Evolutionary conservation across 2,888 invertebrate species (phyloP).

Genomic region (Mycalesis mineus): DNA sequence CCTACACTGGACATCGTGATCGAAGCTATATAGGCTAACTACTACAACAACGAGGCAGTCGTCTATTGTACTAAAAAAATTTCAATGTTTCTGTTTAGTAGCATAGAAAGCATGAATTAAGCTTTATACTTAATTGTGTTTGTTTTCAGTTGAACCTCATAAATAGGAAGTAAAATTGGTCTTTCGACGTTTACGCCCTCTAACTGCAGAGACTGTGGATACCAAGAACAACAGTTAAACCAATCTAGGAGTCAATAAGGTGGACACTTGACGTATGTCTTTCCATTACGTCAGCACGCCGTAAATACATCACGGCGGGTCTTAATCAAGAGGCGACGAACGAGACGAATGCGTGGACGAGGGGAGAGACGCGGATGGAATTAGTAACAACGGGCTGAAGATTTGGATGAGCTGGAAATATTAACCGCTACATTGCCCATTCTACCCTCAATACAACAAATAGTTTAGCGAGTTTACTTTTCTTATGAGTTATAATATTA

Average conservation of each 20-base stretch:
- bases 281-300: slow-evolving; percentile 73
- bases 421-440: background rate
- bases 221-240: slow-evolving; percentile 47
- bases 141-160: too few species aligned
- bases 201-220: too few species aligned
- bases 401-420: background rate
- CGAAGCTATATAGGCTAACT: too few species aligned
- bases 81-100: too few species aligned
- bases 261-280: slow-evolving; percentile 75
- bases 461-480: background rate
- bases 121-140: too few species aligned
- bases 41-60: too few species aligned
- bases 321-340: slow-evolving; percentile 72
- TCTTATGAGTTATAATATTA: too few species aligned
- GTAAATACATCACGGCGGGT: slow-evolving; percentile 72
- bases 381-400: slow-evolving; percentile 20
- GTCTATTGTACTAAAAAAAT: too few species aligned
- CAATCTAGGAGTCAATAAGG: slow-evolving; percentile 72
- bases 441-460: background rate
- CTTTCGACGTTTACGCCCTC: too few species aligned
- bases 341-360: slow-evolving; percentile 70
- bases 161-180: too few species aligned
- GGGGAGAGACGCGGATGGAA: slow-evolving; percentile 40
- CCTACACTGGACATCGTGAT: too few species aligned
- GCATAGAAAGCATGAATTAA: too few species aligned